A percentile compares a stretch with the other conserved stretches of the same genome.
phyloP scores from a whole-genome alignment of 2,888 invertebrate genomes.

The Oeneis ivallda region DNA sequence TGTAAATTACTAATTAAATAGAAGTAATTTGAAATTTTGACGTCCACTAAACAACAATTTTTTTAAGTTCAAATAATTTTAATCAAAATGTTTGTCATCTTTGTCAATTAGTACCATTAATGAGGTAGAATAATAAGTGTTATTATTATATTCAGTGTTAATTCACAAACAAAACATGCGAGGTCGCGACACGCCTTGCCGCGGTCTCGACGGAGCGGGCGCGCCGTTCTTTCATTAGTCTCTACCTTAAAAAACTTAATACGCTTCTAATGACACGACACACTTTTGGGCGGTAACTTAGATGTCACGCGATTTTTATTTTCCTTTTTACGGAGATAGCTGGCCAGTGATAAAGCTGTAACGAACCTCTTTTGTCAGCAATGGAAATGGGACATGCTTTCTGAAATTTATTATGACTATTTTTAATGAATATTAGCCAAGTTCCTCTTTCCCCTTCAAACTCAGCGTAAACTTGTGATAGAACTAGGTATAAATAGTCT shows the following conservation, averaged over 20 bases:
- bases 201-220: constrained; percentile 78
- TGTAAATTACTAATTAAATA: too few species aligned
- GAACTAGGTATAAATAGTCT: too few species aligned
- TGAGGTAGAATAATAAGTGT: too few species aligned
- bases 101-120: too few species aligned
- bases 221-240: constrained; percentile 74
- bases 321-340: constrained; percentile 46
- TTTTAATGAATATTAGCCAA: too few species aligned
- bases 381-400: constrained; percentile 15
- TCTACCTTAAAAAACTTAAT: constrained; percentile 72
- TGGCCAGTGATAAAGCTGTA: constrained; percentile 34
- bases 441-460: too few species aligned
- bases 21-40: too few species aligned
- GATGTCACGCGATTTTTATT: constrained; percentile 68
- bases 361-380: constrained; percentile 26
- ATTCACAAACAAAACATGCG: constrained; percentile 16
- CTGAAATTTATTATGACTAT: neutral
- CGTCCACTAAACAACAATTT: too few species aligned
- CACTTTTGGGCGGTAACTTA: constrained; percentile 68
- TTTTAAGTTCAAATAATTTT: too few species aligned
- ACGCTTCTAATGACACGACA: constrained; percentile 70
- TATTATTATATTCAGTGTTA: neutral
- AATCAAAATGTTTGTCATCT: too few species aligned
- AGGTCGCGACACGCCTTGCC: constrained; percentile 53
- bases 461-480: too few species aligned